phyloP scores from a whole-genome alignment of 1,140 invertebrate species.

The Drosophila erecta region DNA sequence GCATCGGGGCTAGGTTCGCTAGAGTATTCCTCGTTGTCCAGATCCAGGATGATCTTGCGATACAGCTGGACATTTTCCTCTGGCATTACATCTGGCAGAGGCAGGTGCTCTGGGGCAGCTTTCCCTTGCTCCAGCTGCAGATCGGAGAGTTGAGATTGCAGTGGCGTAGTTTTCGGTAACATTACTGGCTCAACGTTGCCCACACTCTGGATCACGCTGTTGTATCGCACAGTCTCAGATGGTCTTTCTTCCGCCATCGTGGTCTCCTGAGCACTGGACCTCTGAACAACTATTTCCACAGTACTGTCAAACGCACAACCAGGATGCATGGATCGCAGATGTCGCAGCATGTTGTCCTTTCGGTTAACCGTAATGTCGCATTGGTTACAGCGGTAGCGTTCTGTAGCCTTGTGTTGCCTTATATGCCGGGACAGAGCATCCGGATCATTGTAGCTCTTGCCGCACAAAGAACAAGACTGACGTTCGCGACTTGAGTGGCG shows the following conservation, averaged over 20 bases:
- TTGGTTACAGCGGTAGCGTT: constrained; percentile 87
- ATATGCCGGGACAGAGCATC: constrained; percentile 61
- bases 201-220: constrained; percentile 73
- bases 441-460: constrained; percentile 61
- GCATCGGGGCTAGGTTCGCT: constrained; percentile 45
- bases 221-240: constrained; percentile 38
- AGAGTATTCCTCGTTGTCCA: constrained; percentile 72
- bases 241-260: constrained; percentile 1
- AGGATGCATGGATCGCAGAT: constrained; percentile 88
- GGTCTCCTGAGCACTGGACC: background rate
- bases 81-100: constrained; percentile 43
- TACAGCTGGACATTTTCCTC: constrained; percentile 72
- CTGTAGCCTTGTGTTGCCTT: constrained; percentile 84
- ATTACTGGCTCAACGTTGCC: constrained; percentile 73
- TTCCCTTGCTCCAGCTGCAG: constrained; percentile 5
- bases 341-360: constrained; percentile 88
- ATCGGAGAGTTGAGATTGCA: background rate
- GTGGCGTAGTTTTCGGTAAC: constrained; percentile 9
- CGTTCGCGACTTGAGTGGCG: constrained; percentile 53
- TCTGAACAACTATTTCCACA: constrained; percentile 37
- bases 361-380: constrained; percentile 87
- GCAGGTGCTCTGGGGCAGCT: constrained; percentile 3
- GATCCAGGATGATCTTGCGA: constrained; percentile 73
- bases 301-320: constrained; percentile 59
- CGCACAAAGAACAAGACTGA: constrained; percentile 52